phyloP scores from a whole-genome alignment of 2,113 vertebrate genomes.

The Labeo catla region DNA sequence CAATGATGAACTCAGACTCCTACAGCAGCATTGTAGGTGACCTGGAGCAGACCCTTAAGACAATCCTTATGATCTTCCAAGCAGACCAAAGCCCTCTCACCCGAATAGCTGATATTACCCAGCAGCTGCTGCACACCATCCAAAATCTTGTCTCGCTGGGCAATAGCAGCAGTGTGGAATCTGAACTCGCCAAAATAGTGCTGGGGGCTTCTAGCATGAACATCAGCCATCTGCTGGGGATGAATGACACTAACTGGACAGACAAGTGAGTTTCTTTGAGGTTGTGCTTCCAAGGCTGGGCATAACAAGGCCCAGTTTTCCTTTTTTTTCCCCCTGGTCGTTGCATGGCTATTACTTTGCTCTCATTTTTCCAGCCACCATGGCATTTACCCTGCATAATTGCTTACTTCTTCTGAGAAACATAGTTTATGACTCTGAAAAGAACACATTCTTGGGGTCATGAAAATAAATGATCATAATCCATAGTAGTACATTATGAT shows the following conservation, averaged over 20 bases:
- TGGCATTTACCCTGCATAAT: constrained; percentile 46
- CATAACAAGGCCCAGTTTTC: constrained; percentile 12
- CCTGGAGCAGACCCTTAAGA: constrained; percentile 49
- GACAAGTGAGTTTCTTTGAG: constrained; percentile 57
- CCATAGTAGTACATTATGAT: constrained; percentile 30
- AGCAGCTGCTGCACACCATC: constrained; percentile 49
- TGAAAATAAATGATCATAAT: constrained; percentile 46
- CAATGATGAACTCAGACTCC: background rate
- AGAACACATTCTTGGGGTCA: constrained; percentile 38
- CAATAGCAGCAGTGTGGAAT: constrained; percentile 41
- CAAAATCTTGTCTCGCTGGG: constrained; percentile 40
- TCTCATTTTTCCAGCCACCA: constrained; percentile 41
- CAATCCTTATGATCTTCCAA: constrained; percentile 24
- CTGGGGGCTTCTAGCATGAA: constrained; percentile 48
- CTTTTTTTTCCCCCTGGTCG: background rate
- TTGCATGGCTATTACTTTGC: constrained; percentile 34
- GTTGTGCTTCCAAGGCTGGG: background rate
- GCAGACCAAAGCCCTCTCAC: constrained; percentile 11
- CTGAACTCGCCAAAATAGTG: constrained; percentile 30
- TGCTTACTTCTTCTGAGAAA: constrained; percentile 43
- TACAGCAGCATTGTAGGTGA: constrained; percentile 34
- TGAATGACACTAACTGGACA: constrained; percentile 60
- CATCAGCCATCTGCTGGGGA: constrained; percentile 35
- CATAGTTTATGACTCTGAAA: constrained; percentile 37
- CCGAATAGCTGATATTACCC: constrained; percentile 38